phyloP scores from a whole-genome alignment of 2,888 invertebrate species.

The Cheilosia scutellata region DNA sequence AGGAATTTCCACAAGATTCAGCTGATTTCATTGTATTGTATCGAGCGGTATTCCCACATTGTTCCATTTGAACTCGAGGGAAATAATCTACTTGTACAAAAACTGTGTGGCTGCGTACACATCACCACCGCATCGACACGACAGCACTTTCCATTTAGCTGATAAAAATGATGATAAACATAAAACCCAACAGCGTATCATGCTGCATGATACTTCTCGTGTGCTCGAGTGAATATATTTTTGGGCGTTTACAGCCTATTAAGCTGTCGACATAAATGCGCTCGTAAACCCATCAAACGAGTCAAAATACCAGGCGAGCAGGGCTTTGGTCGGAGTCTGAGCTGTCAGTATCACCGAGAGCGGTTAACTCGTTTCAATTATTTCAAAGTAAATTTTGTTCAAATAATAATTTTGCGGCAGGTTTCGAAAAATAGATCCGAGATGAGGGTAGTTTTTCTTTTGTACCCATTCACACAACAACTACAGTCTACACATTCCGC shows the following conservation, averaged over 20 bases:
- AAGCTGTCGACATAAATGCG: constrained; percentile 81
- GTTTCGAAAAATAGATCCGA: not conserved
- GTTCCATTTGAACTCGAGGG: not conserved
- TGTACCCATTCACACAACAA: not conserved
- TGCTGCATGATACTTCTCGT: not conserved
- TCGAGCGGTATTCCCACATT: not conserved
- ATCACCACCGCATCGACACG: too few relatives aligned
- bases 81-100: too few relatives aligned
- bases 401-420: constrained; percentile 17
- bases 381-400: constrained; percentile 16
- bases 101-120: too few relatives aligned
- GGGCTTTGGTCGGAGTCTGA: constrained; percentile 76
- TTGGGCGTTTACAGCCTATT: constrained; percentile 78
- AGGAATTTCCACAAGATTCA: not conserved
- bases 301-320: constrained; percentile 81
- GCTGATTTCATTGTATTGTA: not conserved
- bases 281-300: constrained; percentile 83
- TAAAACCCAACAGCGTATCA: constrained; percentile 5
- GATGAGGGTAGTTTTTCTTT: constrained; percentile 39
- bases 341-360: constrained; percentile 77
- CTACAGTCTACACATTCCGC: too few relatives aligned
- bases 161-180: constrained; percentile 12
- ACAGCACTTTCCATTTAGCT: constrained; percentile 6
- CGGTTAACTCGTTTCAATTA: too few relatives aligned
- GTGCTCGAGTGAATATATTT: constrained; percentile 18